These are phyloP conservation scores for Boloria selene DNA, from an alignment of 2,888 invertebrate species.

Conservation along the genomic window DNA sequence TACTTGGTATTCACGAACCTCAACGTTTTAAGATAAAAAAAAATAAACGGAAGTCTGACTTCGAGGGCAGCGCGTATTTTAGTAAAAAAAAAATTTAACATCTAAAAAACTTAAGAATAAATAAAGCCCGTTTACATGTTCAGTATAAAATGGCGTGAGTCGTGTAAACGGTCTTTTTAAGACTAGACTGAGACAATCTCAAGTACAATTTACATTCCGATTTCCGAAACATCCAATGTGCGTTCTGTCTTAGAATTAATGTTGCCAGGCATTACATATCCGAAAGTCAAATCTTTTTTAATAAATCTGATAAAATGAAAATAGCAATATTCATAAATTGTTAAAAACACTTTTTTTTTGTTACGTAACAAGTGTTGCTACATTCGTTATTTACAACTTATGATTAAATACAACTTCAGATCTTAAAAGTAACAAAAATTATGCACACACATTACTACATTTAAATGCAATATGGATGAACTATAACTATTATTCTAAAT, in stretches of 20 bases:
- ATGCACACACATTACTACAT: neutral
- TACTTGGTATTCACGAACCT: constrained; percentile 51
- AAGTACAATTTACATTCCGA: constrained; percentile 42
- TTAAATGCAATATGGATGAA: constrained; percentile 1
- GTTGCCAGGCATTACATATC: constrained; percentile 5
- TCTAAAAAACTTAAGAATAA: constrained; percentile 56
- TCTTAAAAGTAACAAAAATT: neutral
- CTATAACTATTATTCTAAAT: neutral
- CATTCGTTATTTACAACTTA: neutral
- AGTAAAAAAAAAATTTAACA: constrained; percentile 52
- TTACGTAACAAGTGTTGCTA: neutral
- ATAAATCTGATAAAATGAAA: too few species aligned
- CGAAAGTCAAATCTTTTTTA: too few species aligned
- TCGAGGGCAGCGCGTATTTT: constrained; percentile 60
- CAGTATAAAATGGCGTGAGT: constrained; percentile 30
- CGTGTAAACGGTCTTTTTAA: constrained; percentile 43
- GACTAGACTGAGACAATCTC: constrained; percentile 64
- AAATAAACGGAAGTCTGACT: constrained; percentile 54
- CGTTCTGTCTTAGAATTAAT: constrained; percentile 34
- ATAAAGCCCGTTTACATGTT: constrained; percentile 50
- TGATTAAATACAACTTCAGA: constrained; percentile 5
- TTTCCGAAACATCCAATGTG: constrained; percentile 42
- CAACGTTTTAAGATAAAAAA: constrained; percentile 27
- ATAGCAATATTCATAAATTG: too few species aligned
- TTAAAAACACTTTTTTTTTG: neutral